Evolutionary conservation across 2,888 invertebrate species (phyloP).

Genomic region (Idaea straminata): DNA sequence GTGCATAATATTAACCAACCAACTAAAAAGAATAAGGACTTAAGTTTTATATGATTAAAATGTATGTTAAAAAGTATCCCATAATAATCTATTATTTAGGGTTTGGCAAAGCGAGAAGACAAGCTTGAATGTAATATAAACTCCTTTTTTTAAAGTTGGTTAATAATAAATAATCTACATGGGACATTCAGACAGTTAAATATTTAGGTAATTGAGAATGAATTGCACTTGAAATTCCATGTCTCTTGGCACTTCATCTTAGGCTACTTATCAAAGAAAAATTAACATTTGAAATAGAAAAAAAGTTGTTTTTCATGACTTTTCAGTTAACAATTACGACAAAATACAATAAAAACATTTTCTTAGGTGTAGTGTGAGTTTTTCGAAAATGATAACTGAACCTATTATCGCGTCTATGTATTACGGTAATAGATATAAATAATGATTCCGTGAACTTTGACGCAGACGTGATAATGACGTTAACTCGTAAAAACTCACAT

Average conservation of each 20-base stretch:
- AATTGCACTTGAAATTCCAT: constrained; percentile 71
- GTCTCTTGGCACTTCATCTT: constrained; percentile 76
- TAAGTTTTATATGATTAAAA: constrained; percentile 20
- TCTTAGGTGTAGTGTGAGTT: not conserved
- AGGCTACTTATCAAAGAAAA: constrained; percentile 52
- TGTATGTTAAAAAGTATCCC: constrained; percentile 46
- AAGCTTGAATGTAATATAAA: constrained; percentile 26
- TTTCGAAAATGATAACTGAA: not conserved
- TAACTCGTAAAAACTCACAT: not conserved
- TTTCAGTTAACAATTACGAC: not conserved
- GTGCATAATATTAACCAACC: not conserved
- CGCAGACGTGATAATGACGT: not conserved
- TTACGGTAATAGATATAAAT: not conserved
- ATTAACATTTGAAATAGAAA: constrained; percentile 19
- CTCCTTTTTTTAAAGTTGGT: constrained; percentile 4
- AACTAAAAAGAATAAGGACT: not conserved
- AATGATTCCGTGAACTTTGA: not conserved
- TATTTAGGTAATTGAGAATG: constrained; percentile 62
- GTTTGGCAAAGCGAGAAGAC: constrained; percentile 50
- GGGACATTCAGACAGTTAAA: constrained; percentile 35
- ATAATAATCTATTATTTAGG: constrained; percentile 28
- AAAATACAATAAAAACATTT: not conserved
- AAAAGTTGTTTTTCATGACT: not conserved
- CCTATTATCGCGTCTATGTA: not conserved
- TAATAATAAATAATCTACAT: constrained; percentile 19